phyloP scores from a whole-genome alignment of 2,797 vertebrate genomes.

The Macrochelys suwanniensis region DNA sequence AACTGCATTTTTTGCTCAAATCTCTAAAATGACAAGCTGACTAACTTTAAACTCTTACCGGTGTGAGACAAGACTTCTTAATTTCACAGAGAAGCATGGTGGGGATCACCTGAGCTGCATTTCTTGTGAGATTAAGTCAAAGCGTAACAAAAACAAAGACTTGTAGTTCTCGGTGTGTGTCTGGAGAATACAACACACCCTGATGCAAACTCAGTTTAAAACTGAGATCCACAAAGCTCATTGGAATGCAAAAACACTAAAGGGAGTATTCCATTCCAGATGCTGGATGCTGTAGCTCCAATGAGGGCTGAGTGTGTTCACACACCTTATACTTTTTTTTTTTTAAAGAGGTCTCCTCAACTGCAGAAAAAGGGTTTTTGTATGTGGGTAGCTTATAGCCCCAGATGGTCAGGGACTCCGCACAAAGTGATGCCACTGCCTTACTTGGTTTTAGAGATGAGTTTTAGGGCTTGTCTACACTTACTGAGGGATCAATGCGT shows the following conservation, averaged over 20 bases:
- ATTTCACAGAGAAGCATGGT: background rate
- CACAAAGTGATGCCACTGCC: background rate
- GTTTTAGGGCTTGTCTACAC: no score
- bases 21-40: background rate
- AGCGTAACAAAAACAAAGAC: background rate
- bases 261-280: background rate
- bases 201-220: background rate
- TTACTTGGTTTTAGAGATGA: background rate
- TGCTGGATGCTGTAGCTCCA: background rate
- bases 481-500: no score
- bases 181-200: background rate
- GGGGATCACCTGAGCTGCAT: background rate
- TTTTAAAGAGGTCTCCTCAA: background rate
- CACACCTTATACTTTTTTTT: background rate
- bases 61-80: background rate
- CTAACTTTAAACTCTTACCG: no score
- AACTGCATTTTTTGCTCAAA: background rate
- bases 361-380: background rate
- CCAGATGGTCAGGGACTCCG: fast-evolving
- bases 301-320: background rate
- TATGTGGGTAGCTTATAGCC: background rate
- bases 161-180: background rate
- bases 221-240: background rate
- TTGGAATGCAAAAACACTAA: background rate
- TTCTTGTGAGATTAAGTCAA: background rate